These are phyloP conservation scores for Xestia rhomboidea DNA, from an alignment of 2,888 invertebrate genomes.

Conservation along the genomic window DNA sequence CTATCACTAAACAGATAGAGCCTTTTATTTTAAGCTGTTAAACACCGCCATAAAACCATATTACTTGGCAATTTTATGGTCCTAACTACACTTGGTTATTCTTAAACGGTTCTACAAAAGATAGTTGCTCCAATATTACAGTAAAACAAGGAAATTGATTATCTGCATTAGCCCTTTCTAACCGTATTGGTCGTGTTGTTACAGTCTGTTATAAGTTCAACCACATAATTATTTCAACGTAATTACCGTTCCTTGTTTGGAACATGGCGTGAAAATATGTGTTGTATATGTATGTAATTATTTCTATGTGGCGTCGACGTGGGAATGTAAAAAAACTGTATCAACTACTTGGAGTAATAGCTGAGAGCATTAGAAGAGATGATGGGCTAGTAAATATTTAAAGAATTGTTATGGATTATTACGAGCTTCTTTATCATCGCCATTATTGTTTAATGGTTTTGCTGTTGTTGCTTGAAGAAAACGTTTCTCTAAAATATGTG, in stretches of 20 bases:
- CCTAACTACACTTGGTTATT: neutral
- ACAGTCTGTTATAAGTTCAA: conserved; percentile 50
- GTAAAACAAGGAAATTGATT: conserved; percentile 23
- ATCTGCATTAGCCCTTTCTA: conserved; percentile 10
- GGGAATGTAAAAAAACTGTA: conserved; percentile 49
- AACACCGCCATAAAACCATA: neutral
- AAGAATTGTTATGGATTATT: neutral
- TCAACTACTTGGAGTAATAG: conserved; percentile 29
- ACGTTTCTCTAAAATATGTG: neutral
- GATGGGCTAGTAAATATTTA: conserved; percentile 3
- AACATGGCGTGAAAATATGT: conserved; percentile 66
- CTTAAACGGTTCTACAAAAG: conserved; percentile 1
- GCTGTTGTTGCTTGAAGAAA: neutral
- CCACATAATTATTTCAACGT: conserved; percentile 64
- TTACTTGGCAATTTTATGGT: neutral
- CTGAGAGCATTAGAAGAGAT: conserved; percentile 33
- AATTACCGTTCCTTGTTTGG: conserved; percentile 60
- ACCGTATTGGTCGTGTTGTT: conserved; percentile 22
- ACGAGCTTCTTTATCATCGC: neutral
- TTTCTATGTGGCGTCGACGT: conserved; percentile 56
- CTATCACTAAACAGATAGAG: neutral
- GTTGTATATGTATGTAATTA: conserved; percentile 58
- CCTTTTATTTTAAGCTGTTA: neutral
- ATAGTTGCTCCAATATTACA: conserved; percentile 4
- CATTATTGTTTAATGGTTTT: neutral